Base-by-base conservation (phyloP, 30 jellyfish, hydroid and myxozoan genomes). In the Sanderia malayensis region DNA sequence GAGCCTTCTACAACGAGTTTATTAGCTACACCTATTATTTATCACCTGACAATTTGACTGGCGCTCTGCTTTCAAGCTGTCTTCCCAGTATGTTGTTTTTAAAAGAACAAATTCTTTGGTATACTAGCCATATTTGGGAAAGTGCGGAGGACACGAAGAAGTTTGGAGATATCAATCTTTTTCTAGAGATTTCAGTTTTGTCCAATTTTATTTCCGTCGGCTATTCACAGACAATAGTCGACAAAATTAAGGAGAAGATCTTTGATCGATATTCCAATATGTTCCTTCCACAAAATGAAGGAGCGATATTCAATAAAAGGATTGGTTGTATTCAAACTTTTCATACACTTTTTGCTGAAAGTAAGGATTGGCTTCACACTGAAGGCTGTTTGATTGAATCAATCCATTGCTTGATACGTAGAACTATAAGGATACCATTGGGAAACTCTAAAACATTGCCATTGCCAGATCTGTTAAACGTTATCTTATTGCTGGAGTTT, bases 61-160 rank as follows among this genome's bases (percentile, higher is more conserved):
- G 89, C 26, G 20, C 52, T 44, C 74, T 49, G 67, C 61, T 78
- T 4, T 81, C 59, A 13, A 78, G 33, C 29, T 78, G 79, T n/a
- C 65, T 78, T 22, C 89, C 81, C n/a, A 19, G 11, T 2, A 65
- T 78, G 89, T 18, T 9, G 10, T 55, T 21, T 55, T 74, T 78
- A 15, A 78, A 78, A 31, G 82, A 66, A 20, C 89, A 78, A 44
- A 78, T 78, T 30, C 45, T 18, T 55, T 78, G 89, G 89, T 78
- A 64, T 62, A 33, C 58, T 11, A 46, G n/a, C 17, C 28, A 10
- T 4, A 46, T 61, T 30, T 76, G 78, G 78, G 32, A 49, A 34
- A 55, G 52, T n/a, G 84, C 74, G 23, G 74, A 63, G 2, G 74
- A 73, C 18, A 34, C 58, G 9, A 59, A 57, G 19, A 44, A 47